A percentile compares a stretch with the other conserved stretches of the same genome.
Evolutionary conservation across 2,888 invertebrate genomes (phyloP).

Genomic region (Nasonia oneida): DNA sequence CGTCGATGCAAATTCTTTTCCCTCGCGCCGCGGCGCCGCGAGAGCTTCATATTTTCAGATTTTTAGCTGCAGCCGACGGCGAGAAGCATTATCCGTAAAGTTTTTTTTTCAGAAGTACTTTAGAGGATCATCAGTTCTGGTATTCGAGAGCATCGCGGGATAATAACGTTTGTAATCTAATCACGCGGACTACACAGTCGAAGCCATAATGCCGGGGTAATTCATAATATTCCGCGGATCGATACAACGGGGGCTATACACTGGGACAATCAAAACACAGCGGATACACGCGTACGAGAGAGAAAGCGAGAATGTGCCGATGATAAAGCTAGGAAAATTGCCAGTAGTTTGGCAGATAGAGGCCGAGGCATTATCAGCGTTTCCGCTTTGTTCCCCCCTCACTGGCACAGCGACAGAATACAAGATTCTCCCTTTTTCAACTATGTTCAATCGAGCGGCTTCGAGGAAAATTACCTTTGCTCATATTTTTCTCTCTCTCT

Average conservation of each 20-base stretch:
- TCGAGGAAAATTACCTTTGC: background rate
- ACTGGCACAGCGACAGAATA: slow-evolving; percentile 59
- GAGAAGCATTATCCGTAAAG: slow-evolving; percentile 11
- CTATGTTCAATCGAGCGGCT: slow-evolving; percentile 61
- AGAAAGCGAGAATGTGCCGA: background rate
- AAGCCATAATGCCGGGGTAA: background rate
- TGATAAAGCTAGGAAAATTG: slow-evolving; percentile 41
- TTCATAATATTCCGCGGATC: background rate
- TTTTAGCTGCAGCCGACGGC: slow-evolving; percentile 15
- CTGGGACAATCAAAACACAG: background rate
- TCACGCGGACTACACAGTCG: background rate
- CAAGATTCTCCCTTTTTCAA: slow-evolving; percentile 59
- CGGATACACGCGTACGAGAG: background rate
- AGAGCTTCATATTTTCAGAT: slow-evolving; percentile 28
- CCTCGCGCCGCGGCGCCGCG: background rate
- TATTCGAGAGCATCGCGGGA: background rate
- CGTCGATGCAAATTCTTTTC: slow-evolving; percentile 19
- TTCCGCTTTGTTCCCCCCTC: slow-evolving; percentile 61
- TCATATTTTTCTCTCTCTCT: background rate
- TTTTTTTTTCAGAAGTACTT: background rate
- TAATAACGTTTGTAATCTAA: background rate
- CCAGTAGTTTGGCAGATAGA: slow-evolving; percentile 60
- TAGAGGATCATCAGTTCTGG: background rate
- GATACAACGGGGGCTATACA: background rate
- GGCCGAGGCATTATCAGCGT: slow-evolving; percentile 54